phyloP scores from a whole-genome alignment of 2,113 vertebrate species.

The Brachyhypopomus occidentalis region DNA sequence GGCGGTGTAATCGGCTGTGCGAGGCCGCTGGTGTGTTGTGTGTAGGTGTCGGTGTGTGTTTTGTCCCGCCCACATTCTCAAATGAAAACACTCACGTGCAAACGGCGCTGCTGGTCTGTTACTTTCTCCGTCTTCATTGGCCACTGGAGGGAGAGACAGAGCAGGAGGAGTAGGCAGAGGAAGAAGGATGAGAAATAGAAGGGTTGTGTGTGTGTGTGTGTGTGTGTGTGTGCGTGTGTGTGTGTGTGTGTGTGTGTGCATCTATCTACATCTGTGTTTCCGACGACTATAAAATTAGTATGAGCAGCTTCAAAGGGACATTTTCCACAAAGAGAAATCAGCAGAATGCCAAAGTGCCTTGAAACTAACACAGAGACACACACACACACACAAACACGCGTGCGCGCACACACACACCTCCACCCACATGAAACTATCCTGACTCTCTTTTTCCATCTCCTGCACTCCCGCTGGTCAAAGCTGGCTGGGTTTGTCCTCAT shows the following conservation, averaged over 20 bases:
- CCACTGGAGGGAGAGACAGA: slow-evolving; percentile 76
- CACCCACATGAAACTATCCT: neutral
- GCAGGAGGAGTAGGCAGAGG: neutral
- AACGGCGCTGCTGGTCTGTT: slow-evolving; percentile 82
- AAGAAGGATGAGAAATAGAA: slow-evolving; percentile 8
- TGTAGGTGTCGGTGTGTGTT: slow-evolving; percentile 9
- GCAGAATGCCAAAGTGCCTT: neutral
- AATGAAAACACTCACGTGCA: slow-evolving; percentile 80
- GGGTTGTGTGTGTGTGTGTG: neutral
- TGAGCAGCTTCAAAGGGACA: neutral
- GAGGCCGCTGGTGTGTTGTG: neutral
- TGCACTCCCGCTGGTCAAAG: neutral
- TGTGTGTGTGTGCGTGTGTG: slow-evolving; percentile 1
- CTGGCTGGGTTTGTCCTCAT: neutral
- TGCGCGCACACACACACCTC: slow-evolving; percentile 2
- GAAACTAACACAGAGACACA: slow-evolving; percentile 7
- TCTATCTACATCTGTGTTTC: neutral
- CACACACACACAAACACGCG: slow-evolving; percentile 7
- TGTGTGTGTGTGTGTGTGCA: slow-evolving; percentile 3
- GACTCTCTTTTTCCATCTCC: neutral
- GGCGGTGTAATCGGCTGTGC: neutral
- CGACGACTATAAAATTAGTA: neutral
- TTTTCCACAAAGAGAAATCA: slow-evolving; percentile 24
- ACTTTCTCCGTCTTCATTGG: slow-evolving; percentile 88
- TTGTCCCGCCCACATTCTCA: neutral